Evolutionary conservation across 2,113 vertebrate genomes (phyloP).

Genomic region (Herpailurus yagouaroundi): DNA sequence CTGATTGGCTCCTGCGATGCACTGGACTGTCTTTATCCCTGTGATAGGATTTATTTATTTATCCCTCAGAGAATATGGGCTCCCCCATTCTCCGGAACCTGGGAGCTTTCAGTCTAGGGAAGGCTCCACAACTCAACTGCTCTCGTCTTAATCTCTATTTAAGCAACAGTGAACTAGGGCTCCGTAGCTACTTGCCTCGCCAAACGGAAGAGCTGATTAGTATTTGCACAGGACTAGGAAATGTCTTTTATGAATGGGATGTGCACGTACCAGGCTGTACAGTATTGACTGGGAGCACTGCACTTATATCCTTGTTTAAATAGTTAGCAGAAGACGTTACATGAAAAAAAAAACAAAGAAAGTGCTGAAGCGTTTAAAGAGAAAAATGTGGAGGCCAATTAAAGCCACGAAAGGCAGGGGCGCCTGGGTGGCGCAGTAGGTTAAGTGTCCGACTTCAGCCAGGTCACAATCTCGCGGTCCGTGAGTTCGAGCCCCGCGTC

Average conservation of each 20-base stretch:
- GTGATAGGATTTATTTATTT: background rate
- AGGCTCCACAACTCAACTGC: background rate
- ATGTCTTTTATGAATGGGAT: background rate
- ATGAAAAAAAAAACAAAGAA: background rate
- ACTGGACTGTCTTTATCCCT: background rate
- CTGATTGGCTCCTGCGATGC: background rate
- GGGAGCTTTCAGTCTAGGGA: background rate
- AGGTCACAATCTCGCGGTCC: no score
- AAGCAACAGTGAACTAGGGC: background rate
- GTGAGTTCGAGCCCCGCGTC: no score
- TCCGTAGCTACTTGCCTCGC: background rate
- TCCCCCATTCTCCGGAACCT: background rate
- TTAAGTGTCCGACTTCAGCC: no score
- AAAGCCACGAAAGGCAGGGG: background rate
- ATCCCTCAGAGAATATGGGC: background rate
- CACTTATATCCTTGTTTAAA: conserved; percentile 25
- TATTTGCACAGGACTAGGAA: conserved; percentile 41
- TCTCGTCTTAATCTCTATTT: background rate
- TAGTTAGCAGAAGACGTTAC: conserved; percentile 49
- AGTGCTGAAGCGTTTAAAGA: background rate
- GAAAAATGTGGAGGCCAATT: background rate
- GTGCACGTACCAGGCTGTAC: background rate
- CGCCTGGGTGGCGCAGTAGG: no score
- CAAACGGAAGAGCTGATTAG: background rate
- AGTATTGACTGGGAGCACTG: background rate